These are phyloP conservation scores for Brenthis hecate DNA, from an alignment of 2,888 invertebrate genomes.

Conservation along the genomic window DNA sequence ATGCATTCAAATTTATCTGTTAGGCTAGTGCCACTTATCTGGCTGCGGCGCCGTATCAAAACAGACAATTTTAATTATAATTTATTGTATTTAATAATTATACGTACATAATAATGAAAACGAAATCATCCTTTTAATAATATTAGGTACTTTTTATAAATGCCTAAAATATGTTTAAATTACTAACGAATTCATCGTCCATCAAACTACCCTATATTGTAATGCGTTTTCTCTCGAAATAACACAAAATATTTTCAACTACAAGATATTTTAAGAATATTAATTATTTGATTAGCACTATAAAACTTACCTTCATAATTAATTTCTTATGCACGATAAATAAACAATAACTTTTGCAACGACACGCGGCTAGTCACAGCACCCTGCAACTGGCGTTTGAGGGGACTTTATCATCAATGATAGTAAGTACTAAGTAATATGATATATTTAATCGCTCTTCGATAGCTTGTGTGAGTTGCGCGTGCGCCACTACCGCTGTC, in stretches of 20 bases:
- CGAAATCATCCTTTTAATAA: no score
- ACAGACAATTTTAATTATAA: not conserved
- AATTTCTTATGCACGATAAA: slow-evolving; percentile 15
- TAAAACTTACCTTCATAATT: slow-evolving; percentile 40
- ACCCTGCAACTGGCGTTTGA: slow-evolving; percentile 31
- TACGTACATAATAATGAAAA: no score
- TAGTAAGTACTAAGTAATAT: slow-evolving; percentile 15
- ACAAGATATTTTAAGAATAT: not conserved
- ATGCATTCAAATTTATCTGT: slow-evolving; percentile 3
- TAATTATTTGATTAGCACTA: slow-evolving; percentile 9
- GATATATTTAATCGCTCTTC: slow-evolving; percentile 34
- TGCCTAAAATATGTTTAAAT: no score
- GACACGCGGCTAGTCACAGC: slow-evolving; percentile 32
- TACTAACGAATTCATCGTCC: no score
- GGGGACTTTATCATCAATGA: slow-evolving; percentile 23
- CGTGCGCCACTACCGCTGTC: slow-evolving; percentile 40
- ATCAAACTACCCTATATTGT: no score
- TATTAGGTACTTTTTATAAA: no score
- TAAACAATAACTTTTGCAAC: slow-evolving; percentile 13
- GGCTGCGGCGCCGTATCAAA: slow-evolving; percentile 3
- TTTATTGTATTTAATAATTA: not conserved
- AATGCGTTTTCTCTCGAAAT: no score
- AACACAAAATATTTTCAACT: no score
- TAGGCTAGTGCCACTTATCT: slow-evolving; percentile 17
- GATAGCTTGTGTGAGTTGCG: slow-evolving; percentile 34